These are phyloP conservation scores for Drosophila novamexicana DNA, from an alignment of 1,140 invertebrate genomes.

Conservation along the genomic window DNA sequence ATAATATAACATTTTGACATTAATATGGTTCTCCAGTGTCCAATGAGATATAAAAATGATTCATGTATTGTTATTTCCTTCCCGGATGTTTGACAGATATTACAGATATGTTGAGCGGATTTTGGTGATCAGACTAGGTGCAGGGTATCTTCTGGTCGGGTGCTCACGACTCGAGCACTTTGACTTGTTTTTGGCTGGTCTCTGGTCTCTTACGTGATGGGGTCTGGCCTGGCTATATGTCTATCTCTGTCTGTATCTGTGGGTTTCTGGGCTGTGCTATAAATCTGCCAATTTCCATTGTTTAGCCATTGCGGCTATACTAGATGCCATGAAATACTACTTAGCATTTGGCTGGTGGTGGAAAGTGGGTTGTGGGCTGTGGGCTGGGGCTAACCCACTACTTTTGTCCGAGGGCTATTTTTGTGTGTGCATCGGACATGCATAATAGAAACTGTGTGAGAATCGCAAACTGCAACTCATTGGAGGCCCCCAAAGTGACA, in stretches of 20 bases:
- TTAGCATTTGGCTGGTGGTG: conserved; percentile 13
- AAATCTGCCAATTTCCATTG: conserved; percentile 81
- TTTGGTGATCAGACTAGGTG: background rate
- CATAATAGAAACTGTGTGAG: conserved; percentile 53
- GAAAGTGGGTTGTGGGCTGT: conserved; percentile 9
- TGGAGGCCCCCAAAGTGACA: conserved; percentile 78
- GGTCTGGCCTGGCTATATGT: conserved; percentile 55
- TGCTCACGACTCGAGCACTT: background rate
- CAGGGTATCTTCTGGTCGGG: background rate
- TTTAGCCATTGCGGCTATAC: conserved; percentile 55
- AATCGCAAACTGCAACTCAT: conserved; percentile 71
- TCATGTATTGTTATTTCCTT: no score
- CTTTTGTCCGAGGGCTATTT: conserved; percentile 84
- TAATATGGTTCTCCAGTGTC: no score
- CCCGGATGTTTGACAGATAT: no score
- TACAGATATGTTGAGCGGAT: no score
- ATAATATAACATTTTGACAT: no score
- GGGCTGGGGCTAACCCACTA: conserved; percentile 38
- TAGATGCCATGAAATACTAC: conserved; percentile 37
- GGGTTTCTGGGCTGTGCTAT: conserved; percentile 76
- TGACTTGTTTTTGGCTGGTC: conserved; percentile 48
- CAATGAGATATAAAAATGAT: no score
- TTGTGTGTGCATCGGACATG: conserved; percentile 55
- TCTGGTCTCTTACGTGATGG: conserved; percentile 12
- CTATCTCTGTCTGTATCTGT: conserved; percentile 38